Evolutionary conservation across 2,888 invertebrate genomes (phyloP), one percentile per base, ranked within the genome.

Genomic region (Empis livida): DNA sequence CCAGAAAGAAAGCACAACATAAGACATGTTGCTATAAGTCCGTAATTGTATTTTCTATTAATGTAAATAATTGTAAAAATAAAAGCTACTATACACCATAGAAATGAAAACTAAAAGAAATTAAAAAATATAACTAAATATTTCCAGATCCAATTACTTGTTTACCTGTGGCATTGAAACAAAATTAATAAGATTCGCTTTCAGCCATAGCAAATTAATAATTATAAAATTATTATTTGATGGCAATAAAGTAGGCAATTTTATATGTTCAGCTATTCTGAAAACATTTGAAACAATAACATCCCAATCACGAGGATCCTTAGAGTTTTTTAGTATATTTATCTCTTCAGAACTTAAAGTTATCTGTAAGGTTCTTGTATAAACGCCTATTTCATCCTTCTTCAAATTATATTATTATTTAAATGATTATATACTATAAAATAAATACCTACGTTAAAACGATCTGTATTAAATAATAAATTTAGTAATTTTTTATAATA

Each of bases 281-380:
- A 65, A 46, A 52, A 64, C 56, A 49, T 60, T 54, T 3, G 48
- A 54, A 16, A 64, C 49, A 38, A 64, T 35, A 30, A 53, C 54
- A 49, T 64, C 66, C 44, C 65, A 51, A 53, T 64, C 65, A 15
- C 66, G 59, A 10, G 59, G 59, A 55, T 64, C 64, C 38, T 53
- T 17, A 13, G 58, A 48, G 9, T 44, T 14, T 35, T 63, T 57
- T 38, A 64, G 49, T 20, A 58, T 54, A 4, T 59, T 56, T 6
- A 64, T 31, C 42, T 65, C 57, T n/a, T 49, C 46, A 10, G 57
- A 45, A 30, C 49, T 38, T 43, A 64, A 44, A 35, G 57, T 54
- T 42, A 64, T 60, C 5, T 55, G 8, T 9, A 66, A 6, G 5
- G 8, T 27, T 27, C 23, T 27, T 2, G 23, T 27, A 27, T 27